These are phyloP conservation scores for Colistium nudipinnis DNA, from an alignment of 2,113 vertebrate genomes.

Conservation along the genomic window DNA sequence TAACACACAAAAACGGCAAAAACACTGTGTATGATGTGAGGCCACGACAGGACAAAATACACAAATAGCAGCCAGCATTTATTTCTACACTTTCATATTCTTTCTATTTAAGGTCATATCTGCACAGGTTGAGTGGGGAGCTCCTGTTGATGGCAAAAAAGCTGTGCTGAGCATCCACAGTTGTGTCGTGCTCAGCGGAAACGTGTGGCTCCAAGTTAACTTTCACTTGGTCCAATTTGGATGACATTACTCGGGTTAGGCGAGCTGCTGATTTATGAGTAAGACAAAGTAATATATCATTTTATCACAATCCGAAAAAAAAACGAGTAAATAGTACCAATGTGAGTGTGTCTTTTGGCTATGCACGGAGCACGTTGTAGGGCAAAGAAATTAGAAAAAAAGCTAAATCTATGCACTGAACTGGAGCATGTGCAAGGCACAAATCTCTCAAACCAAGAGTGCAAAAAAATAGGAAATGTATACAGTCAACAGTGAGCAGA, in stretches of 20 bases:
- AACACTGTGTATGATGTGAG: conserved; percentile 1
- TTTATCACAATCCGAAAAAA: no score
- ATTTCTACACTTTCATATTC: background rate
- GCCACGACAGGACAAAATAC: conserved; percentile 16
- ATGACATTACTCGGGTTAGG: no score
- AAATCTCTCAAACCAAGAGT: background rate
- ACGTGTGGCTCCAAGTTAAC: background rate
- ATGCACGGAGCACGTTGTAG: no score
- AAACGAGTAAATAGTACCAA: no score
- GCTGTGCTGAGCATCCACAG: background rate
- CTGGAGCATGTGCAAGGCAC: background rate
- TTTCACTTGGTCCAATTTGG: no score
- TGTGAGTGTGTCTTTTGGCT: no score
- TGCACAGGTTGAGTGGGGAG: conserved; percentile 26
- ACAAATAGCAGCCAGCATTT: conserved; percentile 14
- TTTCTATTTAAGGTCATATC: conserved; percentile 40
- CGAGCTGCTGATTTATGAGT: background rate
- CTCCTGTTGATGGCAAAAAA: conserved; percentile 25
- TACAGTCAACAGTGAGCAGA: background rate
- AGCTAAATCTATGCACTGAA: no score
- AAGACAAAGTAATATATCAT: background rate
- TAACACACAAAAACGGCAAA: conserved; percentile 18
- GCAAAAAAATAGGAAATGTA: conserved; percentile 5
- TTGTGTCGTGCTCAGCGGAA: background rate
- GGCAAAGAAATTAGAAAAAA: no score